Conservation (phyloP, 2,113 vertebrate genomes). For the Oostethus manadensis region DNA sequence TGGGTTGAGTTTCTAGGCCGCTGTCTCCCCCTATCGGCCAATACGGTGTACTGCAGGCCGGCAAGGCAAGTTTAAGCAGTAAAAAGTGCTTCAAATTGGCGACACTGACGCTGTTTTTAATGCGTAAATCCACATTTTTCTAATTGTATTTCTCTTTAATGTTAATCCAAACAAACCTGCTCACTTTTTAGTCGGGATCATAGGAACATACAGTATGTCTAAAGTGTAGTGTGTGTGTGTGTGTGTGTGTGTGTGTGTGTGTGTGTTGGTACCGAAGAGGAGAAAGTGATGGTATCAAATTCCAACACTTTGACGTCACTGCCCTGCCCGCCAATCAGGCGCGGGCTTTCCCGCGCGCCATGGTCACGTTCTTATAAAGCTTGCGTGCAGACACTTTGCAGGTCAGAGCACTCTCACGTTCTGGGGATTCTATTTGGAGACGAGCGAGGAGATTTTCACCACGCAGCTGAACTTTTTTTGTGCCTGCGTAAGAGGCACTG, state of each 20-base stretch:
- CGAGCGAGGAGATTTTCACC: slow-evolving; percentile 41
- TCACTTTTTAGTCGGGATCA: background rate
- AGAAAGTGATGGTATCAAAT: slow-evolving; percentile 45
- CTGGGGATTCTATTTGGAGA: slow-evolving; percentile 60
- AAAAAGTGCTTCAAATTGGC: background rate
- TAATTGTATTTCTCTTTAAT: too few relatives aligned
- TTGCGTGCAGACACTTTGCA: slow-evolving; percentile 24
- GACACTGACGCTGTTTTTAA: background rate
- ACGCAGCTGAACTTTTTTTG: slow-evolving; percentile 12
- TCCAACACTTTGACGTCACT: slow-evolving; percentile 60
- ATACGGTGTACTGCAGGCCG: slow-evolving; percentile 12
- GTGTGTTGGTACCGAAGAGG: slow-evolving; percentile 12
- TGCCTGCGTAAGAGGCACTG: slow-evolving; percentile 16
- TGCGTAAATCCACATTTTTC: background rate
- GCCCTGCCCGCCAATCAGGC: slow-evolving; percentile 35
- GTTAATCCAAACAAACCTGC: background rate
- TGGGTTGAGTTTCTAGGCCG: slow-evolving; percentile 69
- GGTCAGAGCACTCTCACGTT: slow-evolving; percentile 62
- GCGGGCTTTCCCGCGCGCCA: slow-evolving; percentile 39
- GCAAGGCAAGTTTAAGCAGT: background rate
- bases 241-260: slow-evolving; percentile 17
- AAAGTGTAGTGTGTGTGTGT: slow-evolving; percentile 10
- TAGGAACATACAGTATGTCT: background rate
- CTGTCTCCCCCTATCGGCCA: slow-evolving; percentile 79
- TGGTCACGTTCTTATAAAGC: slow-evolving; percentile 52